These are phyloP conservation scores for Archivesica marissinica DNA, from an alignment of 1,140 invertebrate species.

Conservation along the genomic window DNA sequence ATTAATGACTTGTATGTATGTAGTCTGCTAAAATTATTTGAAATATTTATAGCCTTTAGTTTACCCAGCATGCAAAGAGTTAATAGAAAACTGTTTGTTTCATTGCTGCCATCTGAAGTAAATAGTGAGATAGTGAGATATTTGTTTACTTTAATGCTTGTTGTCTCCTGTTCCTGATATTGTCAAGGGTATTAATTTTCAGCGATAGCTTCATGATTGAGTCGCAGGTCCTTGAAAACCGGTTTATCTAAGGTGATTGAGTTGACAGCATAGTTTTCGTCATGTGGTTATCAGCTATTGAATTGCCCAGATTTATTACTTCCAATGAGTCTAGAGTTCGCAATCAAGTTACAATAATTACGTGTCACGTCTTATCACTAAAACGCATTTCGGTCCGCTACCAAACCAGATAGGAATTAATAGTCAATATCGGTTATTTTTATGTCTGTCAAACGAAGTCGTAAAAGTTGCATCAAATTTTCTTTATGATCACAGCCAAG, in stretches of 20 bases:
- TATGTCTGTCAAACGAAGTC: constrained; percentile 33
- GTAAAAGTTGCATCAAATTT: constrained; percentile 55
- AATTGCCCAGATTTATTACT: constrained; percentile 18
- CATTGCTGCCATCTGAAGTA: too few species aligned
- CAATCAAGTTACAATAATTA: constrained; percentile 35
- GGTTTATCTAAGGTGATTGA: constrained; percentile 11
- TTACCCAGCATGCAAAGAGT: too few species aligned
- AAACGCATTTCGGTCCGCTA: constrained; percentile 8
- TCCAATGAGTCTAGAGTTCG: constrained; percentile 10
- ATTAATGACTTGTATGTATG: too few species aligned
- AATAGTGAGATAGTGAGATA: too few species aligned
- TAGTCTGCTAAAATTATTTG: too few species aligned
- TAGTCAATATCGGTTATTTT: constrained; percentile 22
- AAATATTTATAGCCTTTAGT: too few species aligned
- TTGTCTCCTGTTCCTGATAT: too few species aligned
- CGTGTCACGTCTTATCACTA: constrained; percentile 32
- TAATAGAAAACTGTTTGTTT: too few species aligned
- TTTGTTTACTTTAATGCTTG: too few species aligned
- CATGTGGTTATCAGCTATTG: constrained; percentile 7
- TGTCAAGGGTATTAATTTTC: constrained; percentile 15
- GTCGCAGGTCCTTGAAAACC: background rate
- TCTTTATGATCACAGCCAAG: background rate
- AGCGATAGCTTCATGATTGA: background rate
- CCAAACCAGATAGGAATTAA: constrained; percentile 22
- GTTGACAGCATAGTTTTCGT: constrained; percentile 28